phyloP scores from a whole-genome alignment of 1,140 invertebrate species.

The Amphibalanus amphitrite region DNA sequence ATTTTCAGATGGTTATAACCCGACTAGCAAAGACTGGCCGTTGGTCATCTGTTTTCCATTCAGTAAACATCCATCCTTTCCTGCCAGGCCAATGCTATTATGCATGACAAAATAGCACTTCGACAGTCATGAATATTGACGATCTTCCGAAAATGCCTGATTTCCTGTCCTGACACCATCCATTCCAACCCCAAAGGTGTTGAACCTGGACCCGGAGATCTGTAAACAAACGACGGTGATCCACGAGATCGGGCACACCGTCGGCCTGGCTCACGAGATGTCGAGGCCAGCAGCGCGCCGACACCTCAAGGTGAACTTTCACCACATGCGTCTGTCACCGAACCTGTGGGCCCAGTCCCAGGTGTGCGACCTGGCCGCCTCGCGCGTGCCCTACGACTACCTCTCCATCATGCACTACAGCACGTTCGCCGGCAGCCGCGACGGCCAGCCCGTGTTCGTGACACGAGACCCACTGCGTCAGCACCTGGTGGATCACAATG shows the following conservation, averaged over 20 bases:
- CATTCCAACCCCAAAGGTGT: too few species aligned
- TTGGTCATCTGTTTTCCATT: too few species aligned
- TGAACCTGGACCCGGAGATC: background rate
- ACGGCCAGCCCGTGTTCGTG: slow-evolving; percentile 8
- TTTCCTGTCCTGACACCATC: too few species aligned
- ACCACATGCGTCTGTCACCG: slow-evolving; percentile 18
- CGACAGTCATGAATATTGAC: too few species aligned
- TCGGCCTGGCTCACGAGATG: slow-evolving; percentile 32
- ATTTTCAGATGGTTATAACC: too few species aligned
- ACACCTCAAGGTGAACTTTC: slow-evolving; percentile 22
- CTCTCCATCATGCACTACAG: slow-evolving; percentile 14
- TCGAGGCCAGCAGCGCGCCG: slow-evolving; percentile 27
- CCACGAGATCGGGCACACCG: slow-evolving; percentile 33
- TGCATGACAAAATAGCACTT: too few species aligned
- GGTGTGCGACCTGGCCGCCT: background rate
- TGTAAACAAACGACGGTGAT: background rate
- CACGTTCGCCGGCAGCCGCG: slow-evolving; percentile 4
- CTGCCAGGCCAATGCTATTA: too few species aligned
- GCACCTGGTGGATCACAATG: slow-evolving; percentile 5
- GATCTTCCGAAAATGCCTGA: too few species aligned
- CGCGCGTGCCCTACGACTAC: slow-evolving; percentile 12
- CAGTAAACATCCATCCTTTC: too few species aligned
- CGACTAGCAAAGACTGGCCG: too few species aligned
- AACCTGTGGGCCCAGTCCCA: background rate
- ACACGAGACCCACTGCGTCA: slow-evolving; percentile 7